Percentiles rank a stretch among this genome's conserved stretches.
Conservation (phyloP, 1,140 invertebrate genomes). For the Megathymus violae region DNA sequence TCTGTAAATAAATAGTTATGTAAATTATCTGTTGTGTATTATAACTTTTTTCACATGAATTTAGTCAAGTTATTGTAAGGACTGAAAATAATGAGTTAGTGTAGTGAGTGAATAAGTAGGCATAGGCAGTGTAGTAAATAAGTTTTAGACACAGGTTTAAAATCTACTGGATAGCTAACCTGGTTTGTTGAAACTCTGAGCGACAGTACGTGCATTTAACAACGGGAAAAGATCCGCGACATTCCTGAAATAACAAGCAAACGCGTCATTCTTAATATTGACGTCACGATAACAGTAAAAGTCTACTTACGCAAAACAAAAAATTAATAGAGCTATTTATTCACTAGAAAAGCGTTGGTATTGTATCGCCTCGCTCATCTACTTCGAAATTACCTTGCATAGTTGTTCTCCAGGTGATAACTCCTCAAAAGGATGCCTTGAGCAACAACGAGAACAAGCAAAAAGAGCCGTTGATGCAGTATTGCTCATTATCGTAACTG, state of each 20-base stretch:
- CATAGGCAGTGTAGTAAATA: too few species aligned
- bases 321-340: not conserved
- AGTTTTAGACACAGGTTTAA: not conserved
- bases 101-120: too few species aligned
- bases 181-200: constrained; percentile 97
- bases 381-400: constrained; percentile 91
- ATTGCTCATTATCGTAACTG: constrained; percentile 60
- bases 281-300: constrained; percentile 67
- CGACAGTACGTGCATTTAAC: constrained; percentile 99
- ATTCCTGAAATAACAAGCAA: constrained; percentile 90
- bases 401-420: constrained; percentile 96
- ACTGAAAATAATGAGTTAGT: too few species aligned
- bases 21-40: too few species aligned
- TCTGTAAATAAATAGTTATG: too few species aligned
- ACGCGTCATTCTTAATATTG: constrained; percentile 57
- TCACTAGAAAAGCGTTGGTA: not conserved
- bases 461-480: constrained; percentile 86
- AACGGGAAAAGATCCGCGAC: constrained; percentile 95
- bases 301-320: not conserved
- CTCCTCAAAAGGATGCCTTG: constrained; percentile 97
- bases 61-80: too few species aligned
- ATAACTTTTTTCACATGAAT: too few species aligned
- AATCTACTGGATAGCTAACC: constrained; percentile 85
- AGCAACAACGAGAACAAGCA: constrained; percentile 97
- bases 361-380: too few species aligned